These are phyloP conservation scores for Bombus huntii DNA, from an alignment of 1,140 invertebrate genomes.

Conservation along the genomic window DNA sequence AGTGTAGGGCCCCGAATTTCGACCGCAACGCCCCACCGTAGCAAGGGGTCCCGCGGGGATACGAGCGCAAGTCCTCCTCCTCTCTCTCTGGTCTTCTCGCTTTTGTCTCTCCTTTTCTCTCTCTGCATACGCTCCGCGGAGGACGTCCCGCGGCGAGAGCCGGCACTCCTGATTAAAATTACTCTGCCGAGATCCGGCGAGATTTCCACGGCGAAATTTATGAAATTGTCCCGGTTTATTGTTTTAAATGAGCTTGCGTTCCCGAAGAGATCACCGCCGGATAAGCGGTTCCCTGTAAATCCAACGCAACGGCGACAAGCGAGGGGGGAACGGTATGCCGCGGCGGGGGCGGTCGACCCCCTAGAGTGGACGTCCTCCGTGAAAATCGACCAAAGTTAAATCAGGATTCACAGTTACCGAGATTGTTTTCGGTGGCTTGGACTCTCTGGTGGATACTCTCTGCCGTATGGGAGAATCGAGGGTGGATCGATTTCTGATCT, in stretches of 20 bases:
- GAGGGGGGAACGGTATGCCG: constrained; percentile 15
- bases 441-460: neutral
- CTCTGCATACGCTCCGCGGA: neutral
- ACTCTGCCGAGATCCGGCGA: constrained; percentile 69
- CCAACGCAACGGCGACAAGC: constrained; percentile 32
- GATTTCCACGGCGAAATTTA: constrained; percentile 72
- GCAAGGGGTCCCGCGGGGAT: constrained; percentile 50
- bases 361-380: constrained; percentile 55
- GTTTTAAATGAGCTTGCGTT: constrained; percentile 73
- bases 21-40: constrained; percentile 51
- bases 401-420: constrained; percentile 53
- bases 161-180: constrained; percentile 74
- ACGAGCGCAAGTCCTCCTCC: neutral
- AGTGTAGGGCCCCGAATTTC: constrained; percentile 72
- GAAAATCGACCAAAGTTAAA: constrained; percentile 61
- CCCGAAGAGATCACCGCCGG: constrained; percentile 67
- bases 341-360: constrained; percentile 61
- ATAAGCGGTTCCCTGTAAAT: constrained; percentile 70
- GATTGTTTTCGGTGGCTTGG: neutral
- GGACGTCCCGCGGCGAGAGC: constrained; percentile 65
- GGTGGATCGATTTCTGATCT: no score
- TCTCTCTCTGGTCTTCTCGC: neutral
- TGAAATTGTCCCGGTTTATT: constrained; percentile 75
- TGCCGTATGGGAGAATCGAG: no score
- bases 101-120: neutral